Percentiles rank a stretch among this genome's conserved stretches.
phyloP scores from a whole-genome alignment of 2,888 invertebrate genomes.

The Pheosia gnoma region DNA sequence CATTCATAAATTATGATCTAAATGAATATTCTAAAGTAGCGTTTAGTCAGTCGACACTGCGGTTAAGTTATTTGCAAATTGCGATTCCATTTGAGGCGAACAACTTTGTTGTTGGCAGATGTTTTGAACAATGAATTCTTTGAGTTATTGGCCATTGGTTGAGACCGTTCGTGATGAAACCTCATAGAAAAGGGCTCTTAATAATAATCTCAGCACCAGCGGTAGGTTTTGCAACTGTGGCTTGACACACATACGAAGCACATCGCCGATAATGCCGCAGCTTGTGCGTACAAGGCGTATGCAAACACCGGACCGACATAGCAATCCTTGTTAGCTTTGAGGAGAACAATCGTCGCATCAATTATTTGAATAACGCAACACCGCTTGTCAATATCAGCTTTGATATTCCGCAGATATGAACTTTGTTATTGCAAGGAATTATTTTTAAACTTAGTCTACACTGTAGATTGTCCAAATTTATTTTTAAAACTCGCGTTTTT shows the following conservation, averaged over 20 bases:
- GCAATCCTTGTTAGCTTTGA: conserved; percentile 51
- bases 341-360: conserved; percentile 40
- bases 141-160: conserved; percentile 17
- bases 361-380: conserved; percentile 16
- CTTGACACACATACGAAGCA: conserved; percentile 74
- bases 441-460: no score
- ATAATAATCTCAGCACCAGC: conserved; percentile 62
- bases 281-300: conserved; percentile 50
- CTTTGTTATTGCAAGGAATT: no score
- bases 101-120: neutral
- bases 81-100: conserved; percentile 1
- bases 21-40: conserved; percentile 14
- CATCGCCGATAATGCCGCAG: conserved; percentile 52
- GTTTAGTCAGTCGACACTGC: conserved; percentile 8
- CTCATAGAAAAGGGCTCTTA: conserved; percentile 72
- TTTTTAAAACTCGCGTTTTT: conserved; percentile 6
- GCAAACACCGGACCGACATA: conserved; percentile 29
- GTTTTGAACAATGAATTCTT: conserved; percentile 8
- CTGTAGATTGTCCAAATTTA: neutral
- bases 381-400: no score
- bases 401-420: neutral
- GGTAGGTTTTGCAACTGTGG: conserved; percentile 63
- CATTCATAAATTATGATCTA: conserved; percentile 30
- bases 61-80: conserved; percentile 20
- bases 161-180: conserved; percentile 39